phyloP scores from a whole-genome alignment of 2,888 invertebrate genomes.

The Meiosimyza decipiens region DNA sequence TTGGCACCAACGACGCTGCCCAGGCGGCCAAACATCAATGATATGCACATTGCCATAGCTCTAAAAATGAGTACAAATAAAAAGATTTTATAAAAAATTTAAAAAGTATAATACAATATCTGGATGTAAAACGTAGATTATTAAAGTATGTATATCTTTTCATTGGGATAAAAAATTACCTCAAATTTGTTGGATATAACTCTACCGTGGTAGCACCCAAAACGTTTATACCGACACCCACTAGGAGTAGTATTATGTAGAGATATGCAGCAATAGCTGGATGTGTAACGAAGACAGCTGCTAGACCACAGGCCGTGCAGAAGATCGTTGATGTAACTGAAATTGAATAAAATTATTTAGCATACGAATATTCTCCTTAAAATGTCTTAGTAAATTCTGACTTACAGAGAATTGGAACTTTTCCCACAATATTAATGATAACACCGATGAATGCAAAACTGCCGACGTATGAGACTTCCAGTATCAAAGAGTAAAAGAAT shows the following conservation, averaged over 20 bases:
- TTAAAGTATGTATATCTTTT: background rate
- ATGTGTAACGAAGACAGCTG: constrained; percentile 48
- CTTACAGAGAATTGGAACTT: constrained; percentile 56
- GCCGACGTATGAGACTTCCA: constrained; percentile 54
- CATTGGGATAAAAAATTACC: constrained; percentile 46
- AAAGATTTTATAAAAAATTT: background rate
- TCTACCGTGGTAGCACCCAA: constrained; percentile 60
- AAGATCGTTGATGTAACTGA: constrained; percentile 49
- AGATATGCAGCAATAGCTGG: constrained; percentile 54
- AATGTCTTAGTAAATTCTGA: constrained; percentile 19
- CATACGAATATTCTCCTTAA: background rate
- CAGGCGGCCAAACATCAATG: constrained; percentile 69
- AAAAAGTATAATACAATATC: background rate
- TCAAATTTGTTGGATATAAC: constrained; percentile 60
- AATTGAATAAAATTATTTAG: background rate
- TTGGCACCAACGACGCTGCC: constrained; percentile 69
- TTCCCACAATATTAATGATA: constrained; percentile 57
- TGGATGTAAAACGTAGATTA: too few relatives aligned
- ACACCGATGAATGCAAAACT: constrained; percentile 56
- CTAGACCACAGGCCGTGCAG: constrained; percentile 52
- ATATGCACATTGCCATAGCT: constrained; percentile 70
- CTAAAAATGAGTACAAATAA: constrained; percentile 51
- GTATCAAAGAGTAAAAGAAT: constrained; percentile 53
- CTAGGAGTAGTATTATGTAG: constrained; percentile 52
- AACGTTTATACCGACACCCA: constrained; percentile 54